A percentile compares a stretch with the other conserved stretches of the same genome.
phyloP scores from a whole-genome alignment of 2,888 invertebrate genomes.

The Aphodius granarius region DNA sequence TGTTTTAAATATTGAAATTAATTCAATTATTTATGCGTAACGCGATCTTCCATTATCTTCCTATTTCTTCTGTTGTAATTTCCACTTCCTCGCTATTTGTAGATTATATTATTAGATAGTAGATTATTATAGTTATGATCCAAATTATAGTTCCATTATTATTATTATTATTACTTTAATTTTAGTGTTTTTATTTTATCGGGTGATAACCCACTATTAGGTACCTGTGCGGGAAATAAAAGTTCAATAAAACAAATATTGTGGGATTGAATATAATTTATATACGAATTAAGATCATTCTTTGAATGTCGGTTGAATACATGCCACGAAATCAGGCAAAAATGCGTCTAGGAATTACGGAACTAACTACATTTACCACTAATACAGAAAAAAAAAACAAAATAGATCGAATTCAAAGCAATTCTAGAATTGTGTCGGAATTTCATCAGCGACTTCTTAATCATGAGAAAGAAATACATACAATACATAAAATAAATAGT shows the following conservation, averaged over 20 bases:
- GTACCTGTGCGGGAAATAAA: background rate
- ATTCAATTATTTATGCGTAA: too few species aligned
- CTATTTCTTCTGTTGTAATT: too few species aligned
- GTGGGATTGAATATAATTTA: background rate
- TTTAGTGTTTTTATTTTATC: background rate
- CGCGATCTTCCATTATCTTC: too few species aligned
- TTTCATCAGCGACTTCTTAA: too few species aligned
- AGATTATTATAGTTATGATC: too few species aligned
- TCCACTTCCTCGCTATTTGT: too few species aligned
- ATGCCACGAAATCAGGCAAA: background rate
- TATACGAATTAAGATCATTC: constrained; percentile 1
- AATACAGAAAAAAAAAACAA: background rate
- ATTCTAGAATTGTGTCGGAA: background rate
- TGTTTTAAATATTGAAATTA: background rate
- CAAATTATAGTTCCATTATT: background rate
- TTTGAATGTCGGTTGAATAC: background rate
- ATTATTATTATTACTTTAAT: background rate
- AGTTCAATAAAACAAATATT: background rate
- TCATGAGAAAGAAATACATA: too few species aligned
- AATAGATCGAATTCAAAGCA: background rate
- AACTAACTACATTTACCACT: background rate
- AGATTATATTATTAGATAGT: too few species aligned
- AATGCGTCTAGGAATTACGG: background rate
- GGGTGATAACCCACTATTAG: background rate
- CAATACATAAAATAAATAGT: background rate